Base-by-base conservation (phyloP, 2,113 vertebrate genomes). In the Orientallactaga bullata region DNA sequence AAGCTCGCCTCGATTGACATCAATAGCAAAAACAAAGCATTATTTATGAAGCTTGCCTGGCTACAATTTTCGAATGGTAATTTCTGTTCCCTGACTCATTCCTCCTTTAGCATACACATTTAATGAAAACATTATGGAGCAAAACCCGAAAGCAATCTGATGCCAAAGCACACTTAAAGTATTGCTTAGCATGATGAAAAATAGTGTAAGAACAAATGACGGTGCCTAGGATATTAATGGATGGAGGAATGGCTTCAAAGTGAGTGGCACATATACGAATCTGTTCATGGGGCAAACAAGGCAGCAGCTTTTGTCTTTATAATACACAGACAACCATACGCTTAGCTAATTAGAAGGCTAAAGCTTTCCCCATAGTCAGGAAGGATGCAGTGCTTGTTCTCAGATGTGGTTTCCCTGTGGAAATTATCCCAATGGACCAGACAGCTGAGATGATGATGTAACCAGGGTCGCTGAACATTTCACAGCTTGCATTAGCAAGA, bases 41-140 rank as follows among this genome's bases (percentile, higher is more conserved):
- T 90, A 93, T 84, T 96, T 95, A 85, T 94, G 58, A 97, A 96
- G 80, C 68, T 18, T 39, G 71, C 82, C 51, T 87, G 71, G 89
- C 71, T 96, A 66, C 93, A 93, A 69, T 30, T 97, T 94, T 96
- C 86, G 94, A 96, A 32, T 18, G 96, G 74, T 83, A 95, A 94
- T 96, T 95, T 97, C 66, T 84, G 68, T 92, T 85, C 58, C 85
- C 30, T 66, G 80, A 90, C 92, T 96, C 94, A 26, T 15, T 83
- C 89, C 35, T 30, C 85, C 32, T n/a, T 63, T 35, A 73, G 72
- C 21, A 89, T 95, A 95, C 93, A 95, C 77, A 63, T 96, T 94
- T 87, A 97, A 92, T 95, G 96, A 96, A 95, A 90, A 93, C 85
- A 95, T 90, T 96, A 95, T 96, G 89, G n/a, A 94, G 74, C n/a